Base-by-base conservation (phyloP, 2,888 invertebrate genomes). In the Megaustenia siamemsis region DNA sequence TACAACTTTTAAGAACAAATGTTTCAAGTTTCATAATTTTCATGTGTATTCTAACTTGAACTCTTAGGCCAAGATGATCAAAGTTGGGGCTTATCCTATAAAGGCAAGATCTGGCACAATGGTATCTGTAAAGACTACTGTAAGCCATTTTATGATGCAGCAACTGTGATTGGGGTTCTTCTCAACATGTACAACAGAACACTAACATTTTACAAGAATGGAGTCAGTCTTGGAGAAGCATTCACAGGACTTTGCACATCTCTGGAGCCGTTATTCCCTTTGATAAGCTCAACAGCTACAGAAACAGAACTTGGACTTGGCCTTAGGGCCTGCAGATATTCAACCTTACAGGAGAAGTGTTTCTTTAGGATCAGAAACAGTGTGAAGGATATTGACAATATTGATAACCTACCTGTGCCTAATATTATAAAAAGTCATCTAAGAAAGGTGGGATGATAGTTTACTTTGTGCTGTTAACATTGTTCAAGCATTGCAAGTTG, bases 51-150 rank as follows among this genome's bases (percentile, higher is more conserved):
- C 28, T 69, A 24, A 21, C 24, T 38, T 69, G 0, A 45, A n/a
- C 32, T 49, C 10, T 0, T 73, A 91, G 92, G 92, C 84, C 79
- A 86, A 76, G 92, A 93, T 77, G 78, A 86, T 6, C 87, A 92
- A 18, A 91, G 92, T 80, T 93, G 92, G 92, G 92, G 92, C 1
- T 84, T 93, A 40, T 90, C 90, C n/a, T 91, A 92, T 89, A 92
- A 92, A 84, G 92, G 92, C 10, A 88, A 84, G 12, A 84, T 90
- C 28, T 92, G 90, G 89, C 92, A 93, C 78, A 85, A 86, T n/a
- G 92, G 92, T 32, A 73, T 86, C 32, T 85, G 86, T 40, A 81
- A 79, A n/a, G 66, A 88, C 35, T 93, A 89, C 79, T 92, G 92
- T 86, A 89, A 91, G 28, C 89, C 92, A 24, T 91, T 92, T 80